These are phyloP conservation scores for Peromyscus eremicus DNA, from an alignment of 2,797 vertebrate species.

Conservation along the genomic window DNA sequence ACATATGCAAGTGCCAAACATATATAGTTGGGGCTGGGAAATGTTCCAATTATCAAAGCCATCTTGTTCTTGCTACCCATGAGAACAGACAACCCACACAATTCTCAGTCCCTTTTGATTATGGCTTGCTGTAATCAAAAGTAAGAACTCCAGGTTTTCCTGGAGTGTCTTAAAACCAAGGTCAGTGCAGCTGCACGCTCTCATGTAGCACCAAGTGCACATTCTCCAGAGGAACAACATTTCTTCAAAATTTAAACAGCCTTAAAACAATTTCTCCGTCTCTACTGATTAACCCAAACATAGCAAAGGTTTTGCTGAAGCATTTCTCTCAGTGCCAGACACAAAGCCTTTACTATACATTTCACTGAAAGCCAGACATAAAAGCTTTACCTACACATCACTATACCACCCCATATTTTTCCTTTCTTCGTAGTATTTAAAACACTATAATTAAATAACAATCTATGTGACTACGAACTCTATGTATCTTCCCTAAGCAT, in stretches of 20 bases:
- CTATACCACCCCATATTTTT: neutral
- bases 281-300: neutral
- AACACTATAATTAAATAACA: conserved; percentile 1
- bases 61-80: neutral
- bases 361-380: neutral
- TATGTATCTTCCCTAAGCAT: neutral
- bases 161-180: neutral
- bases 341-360: neutral
- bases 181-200: neutral
- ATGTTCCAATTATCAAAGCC: neutral
- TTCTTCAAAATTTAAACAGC: neutral
- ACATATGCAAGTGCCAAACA: neutral
- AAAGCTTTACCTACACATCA: neutral
- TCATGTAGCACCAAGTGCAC: neutral
- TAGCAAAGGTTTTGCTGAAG: neutral
- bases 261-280: neutral
- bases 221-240: neutral
- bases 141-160: neutral
- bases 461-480: conserved; percentile 5
- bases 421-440: neutral
- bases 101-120: neutral
- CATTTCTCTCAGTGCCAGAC: neutral
- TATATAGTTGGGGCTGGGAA: neutral
- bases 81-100: neutral
- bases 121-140: too few relatives aligned